Evolutionary conservation across 2,888 invertebrate species (phyloP).

Genomic region (Drosophila histrio): DNA sequence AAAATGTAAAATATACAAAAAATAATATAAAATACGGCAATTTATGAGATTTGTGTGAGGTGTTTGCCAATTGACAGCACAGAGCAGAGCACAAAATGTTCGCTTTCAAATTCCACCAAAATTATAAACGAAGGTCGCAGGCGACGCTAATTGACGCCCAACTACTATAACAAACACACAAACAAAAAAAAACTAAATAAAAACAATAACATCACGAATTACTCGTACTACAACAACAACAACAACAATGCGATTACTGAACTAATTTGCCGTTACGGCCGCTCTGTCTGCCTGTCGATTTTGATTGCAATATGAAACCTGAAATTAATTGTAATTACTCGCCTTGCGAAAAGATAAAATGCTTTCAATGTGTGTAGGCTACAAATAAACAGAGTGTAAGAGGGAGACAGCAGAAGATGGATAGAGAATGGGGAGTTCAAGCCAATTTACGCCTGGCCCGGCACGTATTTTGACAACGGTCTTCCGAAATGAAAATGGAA

Average conservation of each 20-base stretch:
- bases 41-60: slow-evolving; percentile 5
- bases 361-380: slow-evolving; percentile 26
- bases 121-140: slow-evolving; percentile 47
- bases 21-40: slow-evolving; percentile 18
- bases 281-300: slow-evolving; percentile 40
- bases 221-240: slow-evolving; percentile 14
- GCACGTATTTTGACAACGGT: slow-evolving; percentile 56
- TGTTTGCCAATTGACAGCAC: slow-evolving; percentile 12
- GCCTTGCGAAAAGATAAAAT: slow-evolving; percentile 46
- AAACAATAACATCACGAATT: slow-evolving; percentile 21
- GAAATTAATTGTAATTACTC: slow-evolving; percentile 75
- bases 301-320: slow-evolving; percentile 73
- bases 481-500: slow-evolving; percentile 49
- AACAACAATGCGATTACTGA: slow-evolving; percentile 49
- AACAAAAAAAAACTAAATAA: slow-evolving; percentile 8
- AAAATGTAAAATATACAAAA: slow-evolving; percentile 14
- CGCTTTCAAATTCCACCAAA: slow-evolving; percentile 34
- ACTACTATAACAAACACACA: slow-evolving; percentile 7
- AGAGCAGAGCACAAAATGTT: not conserved
- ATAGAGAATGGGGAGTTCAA: not conserved
- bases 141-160: slow-evolving; percentile 46
- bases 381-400: not conserved
- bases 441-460: slow-evolving; percentile 49
- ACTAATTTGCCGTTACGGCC: slow-evolving; percentile 48
- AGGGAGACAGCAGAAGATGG: not conserved